Percentiles rank a stretch among this genome's conserved stretches.
Conservation (phyloP, 1,140 invertebrate genomes). For the Dendrolimus punctatus region DNA sequence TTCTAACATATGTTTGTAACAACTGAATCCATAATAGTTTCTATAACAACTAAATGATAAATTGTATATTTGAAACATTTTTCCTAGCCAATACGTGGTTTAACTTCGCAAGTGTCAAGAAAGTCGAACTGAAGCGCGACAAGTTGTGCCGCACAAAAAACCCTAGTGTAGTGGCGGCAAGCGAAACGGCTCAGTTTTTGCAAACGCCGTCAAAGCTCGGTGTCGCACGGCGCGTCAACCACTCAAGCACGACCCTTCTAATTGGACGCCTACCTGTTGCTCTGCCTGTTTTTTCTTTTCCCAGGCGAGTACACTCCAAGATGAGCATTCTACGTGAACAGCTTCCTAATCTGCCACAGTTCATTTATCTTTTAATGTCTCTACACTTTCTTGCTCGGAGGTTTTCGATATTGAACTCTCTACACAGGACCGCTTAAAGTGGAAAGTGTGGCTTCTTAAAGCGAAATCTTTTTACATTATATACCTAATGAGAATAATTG, state of each 20-base stretch:
- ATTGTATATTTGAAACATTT: too few relatives aligned
- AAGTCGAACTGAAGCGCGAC: constrained; percentile 49
- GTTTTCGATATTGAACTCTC: neutral
- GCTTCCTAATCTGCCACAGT: constrained; percentile 36
- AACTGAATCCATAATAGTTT: too few relatives aligned
- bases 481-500: too few relatives aligned
- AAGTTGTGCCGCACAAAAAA: constrained; percentile 47
- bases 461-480: too few relatives aligned
- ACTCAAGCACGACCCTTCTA: constrained; percentile 53
- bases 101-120: constrained; percentile 23
- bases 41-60: too few relatives aligned
- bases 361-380: constrained; percentile 20
- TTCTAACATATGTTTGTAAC: too few relatives aligned
- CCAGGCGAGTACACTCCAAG: constrained; percentile 30
- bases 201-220: constrained; percentile 47
- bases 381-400: constrained; percentile 17
- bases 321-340: constrained; percentile 53
- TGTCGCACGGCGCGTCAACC: constrained; percentile 49
- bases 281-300: constrained; percentile 43
- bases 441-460: too few relatives aligned
- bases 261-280: constrained; percentile 69
- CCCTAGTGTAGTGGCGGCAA: constrained; percentile 37
- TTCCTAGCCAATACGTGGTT: too few relatives aligned
- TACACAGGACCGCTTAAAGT: neutral
- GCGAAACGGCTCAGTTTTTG: constrained; percentile 58